phyloP scores from a whole-genome alignment of 2,113 vertebrate species.

The Lepus americanus region DNA sequence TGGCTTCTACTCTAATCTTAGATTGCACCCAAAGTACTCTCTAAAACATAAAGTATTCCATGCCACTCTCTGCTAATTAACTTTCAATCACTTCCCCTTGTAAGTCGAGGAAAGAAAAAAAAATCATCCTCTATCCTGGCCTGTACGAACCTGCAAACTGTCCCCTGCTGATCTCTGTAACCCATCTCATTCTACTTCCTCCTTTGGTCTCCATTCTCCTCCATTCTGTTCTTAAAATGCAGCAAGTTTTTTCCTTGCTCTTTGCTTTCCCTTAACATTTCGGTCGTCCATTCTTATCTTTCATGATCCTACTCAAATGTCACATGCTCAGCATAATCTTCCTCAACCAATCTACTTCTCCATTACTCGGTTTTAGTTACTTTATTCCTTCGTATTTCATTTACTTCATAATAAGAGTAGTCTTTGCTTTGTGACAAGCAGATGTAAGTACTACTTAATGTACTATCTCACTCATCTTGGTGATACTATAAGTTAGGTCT shows the following conservation, averaged over 20 bases:
- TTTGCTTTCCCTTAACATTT: background rate
- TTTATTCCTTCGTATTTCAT: background rate
- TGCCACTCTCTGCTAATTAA: background rate
- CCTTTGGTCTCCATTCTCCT: background rate
- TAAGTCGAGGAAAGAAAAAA: background rate
- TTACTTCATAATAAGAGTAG: background rate
- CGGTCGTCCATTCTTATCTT: background rate
- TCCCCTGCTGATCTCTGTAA: background rate
- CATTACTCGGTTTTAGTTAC: background rate
- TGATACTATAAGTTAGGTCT: background rate
- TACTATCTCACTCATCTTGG: background rate
- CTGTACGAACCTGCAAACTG: background rate
- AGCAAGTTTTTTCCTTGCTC: background rate
- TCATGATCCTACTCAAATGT: background rate
- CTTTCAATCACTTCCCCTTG: background rate
- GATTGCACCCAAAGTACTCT: background rate
- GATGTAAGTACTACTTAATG: background rate
- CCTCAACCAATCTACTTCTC: background rate
- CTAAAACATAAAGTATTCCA: background rate
- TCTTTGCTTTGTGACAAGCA: background rate
- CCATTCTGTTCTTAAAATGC: background rate
- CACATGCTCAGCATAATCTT: background rate
- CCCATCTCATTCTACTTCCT: background rate
- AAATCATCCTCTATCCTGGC: background rate
- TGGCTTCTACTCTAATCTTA: background rate